phyloP scores from a whole-genome alignment of 1,140 invertebrate genomes.

The Xylocopa sonorina region DNA sequence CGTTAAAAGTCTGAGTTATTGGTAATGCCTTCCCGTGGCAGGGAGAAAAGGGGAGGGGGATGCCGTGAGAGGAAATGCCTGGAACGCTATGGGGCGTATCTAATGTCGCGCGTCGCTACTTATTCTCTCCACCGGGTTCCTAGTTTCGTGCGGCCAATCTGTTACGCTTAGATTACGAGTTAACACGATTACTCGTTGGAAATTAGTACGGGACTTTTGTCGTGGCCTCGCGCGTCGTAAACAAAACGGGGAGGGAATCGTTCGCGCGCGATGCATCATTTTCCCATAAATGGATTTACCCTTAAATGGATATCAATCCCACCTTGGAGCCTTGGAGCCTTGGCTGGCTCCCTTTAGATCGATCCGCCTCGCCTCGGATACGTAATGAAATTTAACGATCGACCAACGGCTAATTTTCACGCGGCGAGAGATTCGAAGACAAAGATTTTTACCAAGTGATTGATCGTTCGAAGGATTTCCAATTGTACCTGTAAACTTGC shows the following conservation, averaged over 20 bases:
- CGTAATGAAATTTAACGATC: slow-evolving; percentile 17
- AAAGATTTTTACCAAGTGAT: not conserved
- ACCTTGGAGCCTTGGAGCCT: too few relatives aligned
- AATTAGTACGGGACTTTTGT: slow-evolving; percentile 36
- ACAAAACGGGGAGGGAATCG: not conserved
- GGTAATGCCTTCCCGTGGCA: too few relatives aligned
- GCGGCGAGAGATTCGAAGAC: not conserved
- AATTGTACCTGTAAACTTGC: too few relatives aligned
- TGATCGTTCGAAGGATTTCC: too few relatives aligned
- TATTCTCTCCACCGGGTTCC: not conserved
- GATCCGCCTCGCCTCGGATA: too few relatives aligned
- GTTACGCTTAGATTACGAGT: slow-evolving; percentile 12
- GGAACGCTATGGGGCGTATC: slow-evolving; percentile 53
- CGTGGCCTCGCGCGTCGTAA: not conserved
- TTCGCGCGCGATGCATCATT: slow-evolving; percentile 12
- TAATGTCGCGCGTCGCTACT: slow-evolving; percentile 34
- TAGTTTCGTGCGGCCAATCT: not conserved
- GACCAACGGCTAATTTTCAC: not conserved
- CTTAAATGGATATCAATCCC: not conserved
- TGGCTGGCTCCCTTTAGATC: not conserved
- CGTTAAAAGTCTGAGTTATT: slow-evolving; percentile 59
- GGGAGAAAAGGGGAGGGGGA: not conserved
- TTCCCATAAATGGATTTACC: slow-evolving; percentile 28
- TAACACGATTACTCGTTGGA: slow-evolving; percentile 37
- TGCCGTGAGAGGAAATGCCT: slow-evolving; percentile 53